Conservation (phyloP, 2,888 invertebrate species). For the Dolichomitus sp. region DNA sequence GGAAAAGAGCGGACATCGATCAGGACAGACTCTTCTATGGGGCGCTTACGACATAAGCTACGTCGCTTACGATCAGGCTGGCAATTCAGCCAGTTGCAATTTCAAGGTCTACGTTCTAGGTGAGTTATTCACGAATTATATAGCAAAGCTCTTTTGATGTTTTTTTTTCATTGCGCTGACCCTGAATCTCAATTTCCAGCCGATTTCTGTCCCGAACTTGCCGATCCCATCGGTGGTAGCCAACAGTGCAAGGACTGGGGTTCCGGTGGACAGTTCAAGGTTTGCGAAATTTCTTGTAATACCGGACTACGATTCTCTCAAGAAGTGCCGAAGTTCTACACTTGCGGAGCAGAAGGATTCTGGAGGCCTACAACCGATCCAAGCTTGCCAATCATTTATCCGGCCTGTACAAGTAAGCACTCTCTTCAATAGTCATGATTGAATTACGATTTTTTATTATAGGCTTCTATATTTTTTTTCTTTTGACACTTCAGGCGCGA, state of each 20-base stretch:
- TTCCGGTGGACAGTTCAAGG: constrained; percentile 97
- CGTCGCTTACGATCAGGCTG: constrained; percentile 96
- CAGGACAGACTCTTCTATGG: constrained; percentile 96
- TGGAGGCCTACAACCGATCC: constrained; percentile 97
- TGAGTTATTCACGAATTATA: constrained; percentile 87
- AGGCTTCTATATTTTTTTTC: not conserved
- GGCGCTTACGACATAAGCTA: constrained; percentile 97
- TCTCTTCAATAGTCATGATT: not conserved
- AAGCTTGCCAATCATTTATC: constrained; percentile 93
- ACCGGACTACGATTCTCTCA: constrained; percentile 96
- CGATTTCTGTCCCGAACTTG: constrained; percentile 96
- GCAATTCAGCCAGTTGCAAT: constrained; percentile 96
- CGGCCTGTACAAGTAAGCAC: constrained; percentile 95
- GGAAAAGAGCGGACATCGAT: constrained; percentile 94
- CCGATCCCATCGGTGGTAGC: constrained; percentile 96
- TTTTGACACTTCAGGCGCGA: constrained; percentile 88
- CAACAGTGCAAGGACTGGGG: constrained; percentile 99
- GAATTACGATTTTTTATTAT: not conserved
- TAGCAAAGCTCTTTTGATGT: not conserved
- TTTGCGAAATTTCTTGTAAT: constrained; percentile 96
- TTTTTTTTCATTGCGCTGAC: not conserved
- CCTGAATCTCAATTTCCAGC: constrained; percentile 86
- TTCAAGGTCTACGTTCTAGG: constrained; percentile 96
- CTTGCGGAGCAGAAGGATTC: constrained; percentile 99
- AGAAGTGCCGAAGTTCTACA: constrained; percentile 98